Evolutionary conservation across 2,888 invertebrate genomes (phyloP), one percentile per base, ranked within the genome.

Genomic region (Ethmia dodecea): DNA sequence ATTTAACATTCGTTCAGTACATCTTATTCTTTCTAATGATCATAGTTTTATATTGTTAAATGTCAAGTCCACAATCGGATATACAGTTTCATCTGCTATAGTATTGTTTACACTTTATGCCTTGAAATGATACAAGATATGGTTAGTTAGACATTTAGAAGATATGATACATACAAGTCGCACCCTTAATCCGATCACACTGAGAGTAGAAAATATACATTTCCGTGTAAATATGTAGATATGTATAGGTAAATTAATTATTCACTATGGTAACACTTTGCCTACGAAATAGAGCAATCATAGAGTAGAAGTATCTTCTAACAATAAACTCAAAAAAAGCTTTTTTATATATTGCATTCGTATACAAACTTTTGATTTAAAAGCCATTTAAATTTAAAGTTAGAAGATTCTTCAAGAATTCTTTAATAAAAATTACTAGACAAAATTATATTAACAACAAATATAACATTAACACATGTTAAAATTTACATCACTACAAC

Each of bases 401-500:
- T 16, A 28, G 13, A 16, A 35, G 15, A 15, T 20, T 11, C 30
- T 12, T 20, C 28, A 22, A 10, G 14, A 52, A 55, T 53, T 43
- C 40, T 50, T 44, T 40, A 42, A 45, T 46, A 56, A 58, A 55
- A 57, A 49, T 47, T 45, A 53, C 31, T 30, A 11, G 25, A 47
- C 40, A 31, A 45, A 47, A 52, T 43, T 55, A 57, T 56, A 53
- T 51, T 52, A 75, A 61, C 64, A 76, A 74, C 68, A 63, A 57
- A 67, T 63, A 42, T 27, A 65, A 70, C 55, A 63, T 62, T 74
- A 75, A 79, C 77, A 50, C 49, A 63, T 60, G 58, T 77, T 83
- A 81, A 73, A 79, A 77, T 79, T 75, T 80, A 81, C 72, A 80
- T 64, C 60, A 66, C 74, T 83, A 81, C 71, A 77, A 75, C 69